Conservation (phyloP, 2,113 vertebrate genomes). For the Mormoops blainvillei region DNA sequence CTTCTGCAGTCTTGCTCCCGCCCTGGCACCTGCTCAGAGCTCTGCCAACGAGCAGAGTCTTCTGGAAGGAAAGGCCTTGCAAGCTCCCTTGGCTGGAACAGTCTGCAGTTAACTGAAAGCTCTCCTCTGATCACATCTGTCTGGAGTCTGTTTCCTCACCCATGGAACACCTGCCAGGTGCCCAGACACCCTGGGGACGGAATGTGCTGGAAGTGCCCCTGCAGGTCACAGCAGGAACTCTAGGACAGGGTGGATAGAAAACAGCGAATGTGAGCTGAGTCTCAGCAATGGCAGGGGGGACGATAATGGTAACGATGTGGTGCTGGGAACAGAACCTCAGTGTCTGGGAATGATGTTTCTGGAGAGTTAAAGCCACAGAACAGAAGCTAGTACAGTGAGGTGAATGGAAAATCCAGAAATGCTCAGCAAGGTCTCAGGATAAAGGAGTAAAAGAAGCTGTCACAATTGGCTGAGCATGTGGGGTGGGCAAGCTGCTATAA, state of each 20-base stretch:
- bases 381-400: neutral
- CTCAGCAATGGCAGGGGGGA: neutral
- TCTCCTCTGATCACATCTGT: neutral
- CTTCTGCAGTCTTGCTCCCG: neutral
- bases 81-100: neutral
- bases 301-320: rapidly evolving
- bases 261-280: neutral
- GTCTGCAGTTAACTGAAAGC: neutral
- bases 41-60: neutral
- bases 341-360: rapidly evolving
- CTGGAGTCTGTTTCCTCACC: neutral
- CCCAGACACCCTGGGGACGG: neutral
- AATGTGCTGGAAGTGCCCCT: neutral
- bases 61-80: neutral
- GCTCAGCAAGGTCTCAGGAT: neutral
- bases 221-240: neutral
- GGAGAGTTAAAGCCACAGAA: neutral
- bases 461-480: rapidly evolving
- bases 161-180: neutral
- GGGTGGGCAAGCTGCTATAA: neutral
- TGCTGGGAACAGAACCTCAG: neutral
- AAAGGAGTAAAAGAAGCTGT: neutral
- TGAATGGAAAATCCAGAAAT: neutral
- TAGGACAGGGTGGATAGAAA: neutral
- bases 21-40: neutral